phyloP scores from a whole-genome alignment of 2,888 invertebrate species.

The Meliscaeva auricollis region DNA sequence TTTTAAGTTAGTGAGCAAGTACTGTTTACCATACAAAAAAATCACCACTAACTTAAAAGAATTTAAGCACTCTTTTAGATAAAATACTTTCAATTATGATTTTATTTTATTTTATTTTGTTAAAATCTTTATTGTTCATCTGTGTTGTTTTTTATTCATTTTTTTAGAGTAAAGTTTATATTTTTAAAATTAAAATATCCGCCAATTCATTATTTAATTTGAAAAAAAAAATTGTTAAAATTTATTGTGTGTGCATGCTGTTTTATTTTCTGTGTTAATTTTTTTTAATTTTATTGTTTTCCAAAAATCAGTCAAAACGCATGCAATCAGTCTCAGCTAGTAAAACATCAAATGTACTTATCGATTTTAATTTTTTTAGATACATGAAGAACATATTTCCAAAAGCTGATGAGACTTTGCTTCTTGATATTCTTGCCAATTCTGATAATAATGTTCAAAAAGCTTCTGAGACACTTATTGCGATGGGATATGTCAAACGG shows the following conservation, averaged over 20 bases:
- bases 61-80: not conserved
- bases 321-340: conserved; percentile 22
- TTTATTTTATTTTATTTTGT: not conserved
- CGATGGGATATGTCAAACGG: conserved; percentile 93
- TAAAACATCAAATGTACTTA: not conserved
- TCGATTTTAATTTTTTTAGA: conserved; percentile 84
- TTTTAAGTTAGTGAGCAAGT: too few species aligned
- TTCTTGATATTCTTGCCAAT: conserved; percentile 92
- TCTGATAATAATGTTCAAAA: conserved; percentile 96
- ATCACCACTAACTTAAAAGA: not conserved
- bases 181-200: too few species aligned
- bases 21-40: too few species aligned
- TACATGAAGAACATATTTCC: conserved; percentile 96
- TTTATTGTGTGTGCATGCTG: not conserved
- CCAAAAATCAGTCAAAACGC: conserved; percentile 30
- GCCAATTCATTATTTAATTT: not conserved
- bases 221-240: too few species aligned
- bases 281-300: not conserved
- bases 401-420: conserved; percentile 94
- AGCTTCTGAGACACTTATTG: conserved; percentile 91
- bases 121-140: not conserved
- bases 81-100: not conserved
- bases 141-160: not conserved
- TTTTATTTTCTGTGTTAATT: not conserved
- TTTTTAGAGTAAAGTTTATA: not conserved